Percentiles rank a stretch among this genome's conserved stretches.
Evolutionary conservation across 2,888 invertebrate genomes (phyloP).

Genomic region (Noctua comes): DNA sequence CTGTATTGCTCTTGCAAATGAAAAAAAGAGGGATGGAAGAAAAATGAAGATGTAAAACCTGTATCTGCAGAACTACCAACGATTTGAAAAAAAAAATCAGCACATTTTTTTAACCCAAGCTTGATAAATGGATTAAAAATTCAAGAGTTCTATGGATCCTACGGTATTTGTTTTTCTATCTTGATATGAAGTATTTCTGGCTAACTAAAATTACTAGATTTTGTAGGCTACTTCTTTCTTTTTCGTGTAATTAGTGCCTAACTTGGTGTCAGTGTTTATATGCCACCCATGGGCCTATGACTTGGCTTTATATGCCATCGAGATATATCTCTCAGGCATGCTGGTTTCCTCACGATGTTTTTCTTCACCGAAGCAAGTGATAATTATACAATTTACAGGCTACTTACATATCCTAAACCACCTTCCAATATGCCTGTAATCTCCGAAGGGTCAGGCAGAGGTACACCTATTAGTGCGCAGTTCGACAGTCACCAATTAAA

Average conservation of each 20-base stretch:
- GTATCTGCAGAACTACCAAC: not conserved
- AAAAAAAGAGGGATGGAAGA: not conserved
- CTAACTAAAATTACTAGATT: not conserved
- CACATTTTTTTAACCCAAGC: not conserved
- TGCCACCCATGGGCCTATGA: no score
- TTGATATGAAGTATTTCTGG: not conserved
- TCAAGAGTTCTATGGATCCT: not conserved
- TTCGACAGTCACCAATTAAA: not conserved
- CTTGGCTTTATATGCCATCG: no score
- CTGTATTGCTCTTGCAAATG: not conserved
- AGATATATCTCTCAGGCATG: no score
- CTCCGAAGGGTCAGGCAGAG: not conserved
- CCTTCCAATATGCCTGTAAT: not conserved
- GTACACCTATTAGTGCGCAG: not conserved
- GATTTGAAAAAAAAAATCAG: not conserved
- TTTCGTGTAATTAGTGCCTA: no score
- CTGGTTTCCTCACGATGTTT: no score
- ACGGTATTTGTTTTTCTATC: not conserved
- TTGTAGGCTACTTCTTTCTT: not conserved
- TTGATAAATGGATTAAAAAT: not conserved
- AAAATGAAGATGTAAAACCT: not conserved
- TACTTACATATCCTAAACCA: not conserved
- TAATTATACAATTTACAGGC: no score
- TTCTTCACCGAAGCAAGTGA: no score
- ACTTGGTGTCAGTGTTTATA: no score